Percentiles rank a stretch among this genome's conserved stretches.
Evolutionary conservation across 1,140 invertebrate genomes (phyloP).

Genomic region (Sycophila sp.): DNA sequence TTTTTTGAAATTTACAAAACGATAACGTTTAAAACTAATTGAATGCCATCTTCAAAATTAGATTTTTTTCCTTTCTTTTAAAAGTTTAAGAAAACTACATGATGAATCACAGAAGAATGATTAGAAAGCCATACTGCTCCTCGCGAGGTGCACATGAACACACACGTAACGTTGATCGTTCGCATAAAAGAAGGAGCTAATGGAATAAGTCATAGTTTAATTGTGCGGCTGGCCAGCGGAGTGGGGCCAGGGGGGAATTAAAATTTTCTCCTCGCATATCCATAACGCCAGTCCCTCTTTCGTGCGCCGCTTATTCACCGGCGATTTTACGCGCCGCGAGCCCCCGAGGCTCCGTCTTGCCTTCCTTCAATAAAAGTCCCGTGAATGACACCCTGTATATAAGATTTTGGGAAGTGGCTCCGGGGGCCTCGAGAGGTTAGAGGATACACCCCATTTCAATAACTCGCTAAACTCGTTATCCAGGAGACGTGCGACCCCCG

Average conservation of each 20-base stretch:
- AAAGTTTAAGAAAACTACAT: no score
- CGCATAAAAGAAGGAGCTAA: background rate
- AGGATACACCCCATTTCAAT: constrained; percentile 51
- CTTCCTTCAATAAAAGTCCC: constrained; percentile 20
- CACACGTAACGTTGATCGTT: constrained; percentile 8
- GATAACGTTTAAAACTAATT: no score
- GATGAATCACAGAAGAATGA: no score
- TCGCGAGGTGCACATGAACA: no score
- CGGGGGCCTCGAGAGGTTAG: constrained; percentile 39
- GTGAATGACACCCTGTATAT: constrained; percentile 33
- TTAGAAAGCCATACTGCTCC: no score
- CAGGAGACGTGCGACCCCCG: constrained; percentile 2
- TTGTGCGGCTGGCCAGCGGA: constrained; percentile 18
- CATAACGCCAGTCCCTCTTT: constrained; percentile 14
- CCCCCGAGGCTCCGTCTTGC: background rate
- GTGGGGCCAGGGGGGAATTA: constrained; percentile 2
- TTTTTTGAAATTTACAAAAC: no score
- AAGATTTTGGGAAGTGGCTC: constrained; percentile 28
- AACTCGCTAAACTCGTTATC: constrained; percentile 50
- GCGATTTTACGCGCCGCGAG: constrained; percentile 38
- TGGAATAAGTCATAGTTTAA: constrained; percentile 33
- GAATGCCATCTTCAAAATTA: no score
- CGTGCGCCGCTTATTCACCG: constrained; percentile 31
- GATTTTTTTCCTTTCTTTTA: no score
- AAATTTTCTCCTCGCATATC: constrained; percentile 27